Evolutionary conservation across 2,113 vertebrate species (phyloP), one percentile per base, ranked within the genome.

Genomic region (Pithys albifrons): DNA sequence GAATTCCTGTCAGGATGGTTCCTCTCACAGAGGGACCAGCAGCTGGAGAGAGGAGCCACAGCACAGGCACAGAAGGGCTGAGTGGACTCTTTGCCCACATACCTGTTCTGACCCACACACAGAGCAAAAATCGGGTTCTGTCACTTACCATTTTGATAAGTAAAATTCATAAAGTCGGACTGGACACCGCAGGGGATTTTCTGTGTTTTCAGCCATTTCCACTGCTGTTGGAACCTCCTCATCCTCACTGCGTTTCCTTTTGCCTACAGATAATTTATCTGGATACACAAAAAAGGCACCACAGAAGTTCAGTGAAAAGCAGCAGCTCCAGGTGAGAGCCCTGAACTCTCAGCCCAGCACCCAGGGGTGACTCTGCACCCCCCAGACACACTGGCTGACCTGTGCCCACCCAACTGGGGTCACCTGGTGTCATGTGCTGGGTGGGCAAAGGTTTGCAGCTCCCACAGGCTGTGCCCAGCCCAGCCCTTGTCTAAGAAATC

Each of bases 91-190:
- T 41, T 84, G 39, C 35, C 45, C 66, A 57, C 43, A 35, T 2
- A 17, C 39, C 52, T 57, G 41, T 3, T 66, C 7, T 15, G 35
- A 16, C n/a, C 15, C 28, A 39, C 5, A 29, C 5, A 67, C 19
- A n/a, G 25, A 66, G 18, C 23, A 43, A 48, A 88, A 24, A 3
- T 14, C 41, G 59, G 37, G 14, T 12, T 80, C 49, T 65, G 12
- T 19, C 37, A 97, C 98, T 97, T 91, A 99, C 99, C 99, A 99
- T 97, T 99, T 99, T 37, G 99, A 99, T 77, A 99, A 97, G 97
- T 99, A 99, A 92, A 99, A 99, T 91, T 99, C 99, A 59, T 99
- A 99, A 23, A 99, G 99, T 78, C 99, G 98, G 58, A 99, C 99
- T 3, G 99, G 99, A 88, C 99, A 99, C 43, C 99, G 98, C 52